phyloP scores from a whole-genome alignment of 64 coral and sea anemone genomes.

The Stichodactyla mertensii region DNA sequence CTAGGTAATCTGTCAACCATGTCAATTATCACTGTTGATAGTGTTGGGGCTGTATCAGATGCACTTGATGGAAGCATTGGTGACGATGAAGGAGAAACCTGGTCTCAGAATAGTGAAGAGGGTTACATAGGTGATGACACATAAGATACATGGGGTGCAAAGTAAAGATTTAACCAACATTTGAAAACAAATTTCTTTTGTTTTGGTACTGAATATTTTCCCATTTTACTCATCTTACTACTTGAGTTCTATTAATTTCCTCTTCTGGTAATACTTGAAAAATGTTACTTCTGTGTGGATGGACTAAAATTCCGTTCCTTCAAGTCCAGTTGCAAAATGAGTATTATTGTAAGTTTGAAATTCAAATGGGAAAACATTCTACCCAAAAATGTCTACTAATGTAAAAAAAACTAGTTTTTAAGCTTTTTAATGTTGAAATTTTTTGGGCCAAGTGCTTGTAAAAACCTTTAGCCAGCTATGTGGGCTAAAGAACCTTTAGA shows the following conservation, averaged over 20 bases:
- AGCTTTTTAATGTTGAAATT: not conserved
- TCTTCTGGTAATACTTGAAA: no score
- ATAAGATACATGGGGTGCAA: not conserved
- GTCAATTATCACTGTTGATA: not conserved
- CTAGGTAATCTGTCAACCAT: not conserved
- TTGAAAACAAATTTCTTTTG: not conserved
- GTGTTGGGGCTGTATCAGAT: slow-evolving; percentile 7
- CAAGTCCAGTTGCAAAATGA: no score
- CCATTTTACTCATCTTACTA: no score
- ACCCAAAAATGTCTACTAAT: not conserved
- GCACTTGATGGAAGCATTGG: slow-evolving; percentile 40
- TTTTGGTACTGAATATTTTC: no score
- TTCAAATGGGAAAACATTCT: no score
- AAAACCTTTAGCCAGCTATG: no score
- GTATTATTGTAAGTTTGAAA: no score
- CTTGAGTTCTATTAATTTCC: no score
- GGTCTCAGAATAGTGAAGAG: slow-evolving; percentile 64
- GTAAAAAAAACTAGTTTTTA: slow-evolving; percentile 2
- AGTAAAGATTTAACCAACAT: not conserved
- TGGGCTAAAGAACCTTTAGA: no score
- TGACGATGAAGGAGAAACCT: slow-evolving; percentile 68
- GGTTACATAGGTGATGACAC: slow-evolving; percentile 41
- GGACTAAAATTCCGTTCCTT: no score
- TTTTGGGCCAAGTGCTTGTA: no score
- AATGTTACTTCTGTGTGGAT: no score